These are phyloP conservation scores for Patiria pectinifera DNA, from an alignment of 53 echinoderm and acorn worm species.

Conservation along the genomic window DNA sequence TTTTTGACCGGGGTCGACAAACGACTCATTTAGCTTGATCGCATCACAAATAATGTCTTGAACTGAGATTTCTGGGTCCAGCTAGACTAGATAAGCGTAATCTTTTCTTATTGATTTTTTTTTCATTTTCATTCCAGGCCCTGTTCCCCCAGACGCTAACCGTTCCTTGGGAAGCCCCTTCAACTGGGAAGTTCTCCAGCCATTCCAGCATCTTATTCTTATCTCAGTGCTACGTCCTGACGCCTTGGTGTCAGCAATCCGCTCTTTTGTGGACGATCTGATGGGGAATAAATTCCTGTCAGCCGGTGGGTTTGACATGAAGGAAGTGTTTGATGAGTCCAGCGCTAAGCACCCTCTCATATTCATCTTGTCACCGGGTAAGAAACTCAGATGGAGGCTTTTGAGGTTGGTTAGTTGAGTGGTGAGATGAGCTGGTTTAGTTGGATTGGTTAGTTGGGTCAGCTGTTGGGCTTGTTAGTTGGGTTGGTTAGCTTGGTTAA, in stretches of 20 bases:
- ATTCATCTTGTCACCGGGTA: constrained; percentile 96
- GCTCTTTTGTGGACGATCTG: constrained; percentile 81
- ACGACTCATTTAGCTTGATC: too few relatives aligned
- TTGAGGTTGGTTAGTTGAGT: neutral
- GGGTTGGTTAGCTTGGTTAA: neutral
- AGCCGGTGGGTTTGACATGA: constrained; percentile 92
- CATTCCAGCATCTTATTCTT: constrained; percentile 83
- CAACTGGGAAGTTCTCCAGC: constrained; percentile 89
- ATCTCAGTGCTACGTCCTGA: constrained; percentile 90
- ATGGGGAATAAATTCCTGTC: constrained; percentile 92
- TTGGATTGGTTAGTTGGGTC: neutral
- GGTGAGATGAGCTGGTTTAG: neutral
- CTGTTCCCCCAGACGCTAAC: constrained; percentile 21
- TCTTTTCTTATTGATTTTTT: neutral
- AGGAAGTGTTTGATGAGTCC: constrained; percentile 93
- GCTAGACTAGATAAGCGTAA: too few relatives aligned
- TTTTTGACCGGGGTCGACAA: too few relatives aligned
- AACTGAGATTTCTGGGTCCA: too few relatives aligned
- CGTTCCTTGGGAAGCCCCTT: constrained; percentile 76
- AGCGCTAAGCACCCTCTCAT: constrained; percentile 93
- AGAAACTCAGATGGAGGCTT: neutral
- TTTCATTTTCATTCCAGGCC: neutral
- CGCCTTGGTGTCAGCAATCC: constrained; percentile 76
- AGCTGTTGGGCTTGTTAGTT: neutral
- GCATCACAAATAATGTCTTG: too few relatives aligned